These are phyloP conservation scores for Hermaeophaga mercurialis DNA, from an alignment of 2,888 invertebrate species.

Conservation along the genomic window DNA sequence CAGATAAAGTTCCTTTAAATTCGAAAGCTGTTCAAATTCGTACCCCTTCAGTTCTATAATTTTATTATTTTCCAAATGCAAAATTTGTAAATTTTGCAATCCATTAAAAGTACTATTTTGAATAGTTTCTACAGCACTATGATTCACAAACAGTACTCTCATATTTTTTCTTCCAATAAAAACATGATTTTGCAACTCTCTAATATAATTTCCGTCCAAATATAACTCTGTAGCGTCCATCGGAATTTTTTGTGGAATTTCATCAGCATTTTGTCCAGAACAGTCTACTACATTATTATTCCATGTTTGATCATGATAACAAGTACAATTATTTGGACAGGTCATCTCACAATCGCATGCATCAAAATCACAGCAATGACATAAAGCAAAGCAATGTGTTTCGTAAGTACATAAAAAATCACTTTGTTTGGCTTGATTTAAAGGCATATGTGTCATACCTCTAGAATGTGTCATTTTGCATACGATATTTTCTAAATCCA, in stretches of 20 bases:
- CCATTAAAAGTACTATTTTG: conserved; percentile 92
- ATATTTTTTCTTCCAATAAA: conserved; percentile 91
- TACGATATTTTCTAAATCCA: conserved; percentile 87
- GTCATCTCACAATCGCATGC: conserved; percentile 97
- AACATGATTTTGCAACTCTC: conserved; percentile 81
- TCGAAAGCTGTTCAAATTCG: conserved; percentile 82
- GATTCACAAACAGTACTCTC: conserved; percentile 83
- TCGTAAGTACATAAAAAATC: conserved; percentile 93
- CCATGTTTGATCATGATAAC: conserved; percentile 94
- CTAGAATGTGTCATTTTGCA: conserved; percentile 86
- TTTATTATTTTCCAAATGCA: conserved; percentile 87
- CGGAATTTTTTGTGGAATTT: conserved; percentile 85
- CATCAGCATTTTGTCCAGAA: conserved; percentile 75
- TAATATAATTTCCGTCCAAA: conserved; percentile 87
- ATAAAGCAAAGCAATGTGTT: conserved; percentile 91
- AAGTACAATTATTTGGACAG: conserved; percentile 91
- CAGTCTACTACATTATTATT: conserved; percentile 92
- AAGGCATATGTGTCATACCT: conserved; percentile 77
- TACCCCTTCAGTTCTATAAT: conserved; percentile 79
- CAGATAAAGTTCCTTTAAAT: conserved; percentile 80
- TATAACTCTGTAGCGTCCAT: conserved; percentile 95
- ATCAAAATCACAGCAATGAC: conserved; percentile 95
- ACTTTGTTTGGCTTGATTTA: conserved; percentile 76
- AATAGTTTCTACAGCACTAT: conserved; percentile 80
- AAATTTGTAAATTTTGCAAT: conserved; percentile 73